Conservation (phyloP, 2,113 vertebrate species). For the Pseudopodoces humilis region DNA sequence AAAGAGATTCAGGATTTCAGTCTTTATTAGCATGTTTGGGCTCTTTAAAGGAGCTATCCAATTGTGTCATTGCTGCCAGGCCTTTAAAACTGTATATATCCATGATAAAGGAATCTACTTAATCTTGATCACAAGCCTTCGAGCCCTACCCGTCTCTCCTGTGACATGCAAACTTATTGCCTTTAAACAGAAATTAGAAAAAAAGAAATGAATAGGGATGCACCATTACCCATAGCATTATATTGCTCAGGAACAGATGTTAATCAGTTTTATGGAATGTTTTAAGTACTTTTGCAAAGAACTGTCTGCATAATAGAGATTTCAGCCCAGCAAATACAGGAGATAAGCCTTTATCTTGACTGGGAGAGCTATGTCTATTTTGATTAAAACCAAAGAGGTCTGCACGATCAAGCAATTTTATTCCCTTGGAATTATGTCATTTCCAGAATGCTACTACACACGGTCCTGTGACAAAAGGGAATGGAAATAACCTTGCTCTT, state of each 20-base stretch:
- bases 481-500: neutral
- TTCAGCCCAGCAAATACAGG: constrained; percentile 11
- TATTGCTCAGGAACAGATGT: constrained; percentile 18
- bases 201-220: neutral
- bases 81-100: constrained; percentile 52
- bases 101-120: constrained; percentile 57
- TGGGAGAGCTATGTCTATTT: neutral
- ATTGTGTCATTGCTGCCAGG: constrained; percentile 39
- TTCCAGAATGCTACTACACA: neutral
- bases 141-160: neutral
- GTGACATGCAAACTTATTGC: constrained; percentile 52
- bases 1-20: constrained; percentile 1
- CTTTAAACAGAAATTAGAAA: constrained; percentile 29
- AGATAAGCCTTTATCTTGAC: constrained; percentile 34
- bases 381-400: constrained; percentile 17
- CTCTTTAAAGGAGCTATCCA: constrained; percentile 53
- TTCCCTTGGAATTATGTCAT: neutral
- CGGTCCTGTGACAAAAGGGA: neutral
- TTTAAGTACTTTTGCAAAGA: constrained; percentile 59
- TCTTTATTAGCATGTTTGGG: constrained; percentile 40
- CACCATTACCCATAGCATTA: constrained; percentile 37
- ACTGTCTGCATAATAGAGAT: constrained; percentile 34
- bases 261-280: constrained; percentile 45
- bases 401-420: neutral
- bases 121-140: constrained; percentile 26